These are phyloP conservation scores for Idaea aversata DNA, from an alignment of 2,888 invertebrate genomes.

Conservation along the genomic window DNA sequence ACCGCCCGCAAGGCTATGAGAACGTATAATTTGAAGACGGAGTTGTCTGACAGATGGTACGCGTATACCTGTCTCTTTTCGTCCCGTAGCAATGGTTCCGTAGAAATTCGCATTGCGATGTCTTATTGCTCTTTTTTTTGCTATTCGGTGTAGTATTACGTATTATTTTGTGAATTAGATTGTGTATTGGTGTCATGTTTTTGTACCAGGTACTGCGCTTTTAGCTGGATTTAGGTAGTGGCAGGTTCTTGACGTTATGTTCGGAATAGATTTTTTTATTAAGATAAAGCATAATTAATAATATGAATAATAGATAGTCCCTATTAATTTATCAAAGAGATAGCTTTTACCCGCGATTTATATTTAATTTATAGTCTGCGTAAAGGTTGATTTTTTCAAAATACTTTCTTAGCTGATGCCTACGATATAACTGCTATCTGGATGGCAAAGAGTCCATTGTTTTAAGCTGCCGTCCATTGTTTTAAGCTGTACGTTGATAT, in stretches of 20 bases:
- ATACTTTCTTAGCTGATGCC: too few relatives aligned
- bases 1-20: slow-evolving; percentile 75
- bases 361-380: too few relatives aligned
- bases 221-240: slow-evolving; percentile 50
- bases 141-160: slow-evolving; percentile 73
- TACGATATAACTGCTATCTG: too few relatives aligned
- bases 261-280: neutral
- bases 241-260: slow-evolving; percentile 46
- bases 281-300: too few relatives aligned
- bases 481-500: too few relatives aligned
- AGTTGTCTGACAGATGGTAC: slow-evolving; percentile 44
- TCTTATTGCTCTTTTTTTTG: slow-evolving; percentile 74
- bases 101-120: slow-evolving; percentile 60
- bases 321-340: too few relatives aligned
- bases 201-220: slow-evolving; percentile 57
- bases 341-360: too few relatives aligned
- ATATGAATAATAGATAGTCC: too few relatives aligned
- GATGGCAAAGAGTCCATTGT: too few relatives aligned
- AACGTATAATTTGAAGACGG: slow-evolving; percentile 80
- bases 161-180: slow-evolving; percentile 80
- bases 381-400: too few relatives aligned
- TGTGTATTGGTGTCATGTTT: slow-evolving; percentile 73
- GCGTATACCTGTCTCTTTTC: slow-evolving; percentile 54
- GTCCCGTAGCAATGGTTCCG: slow-evolving; percentile 42
- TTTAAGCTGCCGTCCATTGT: too few relatives aligned